Evolutionary conservation across 2,113 vertebrate species (phyloP).

Genomic region (Spermophilus dauricus): DNA sequence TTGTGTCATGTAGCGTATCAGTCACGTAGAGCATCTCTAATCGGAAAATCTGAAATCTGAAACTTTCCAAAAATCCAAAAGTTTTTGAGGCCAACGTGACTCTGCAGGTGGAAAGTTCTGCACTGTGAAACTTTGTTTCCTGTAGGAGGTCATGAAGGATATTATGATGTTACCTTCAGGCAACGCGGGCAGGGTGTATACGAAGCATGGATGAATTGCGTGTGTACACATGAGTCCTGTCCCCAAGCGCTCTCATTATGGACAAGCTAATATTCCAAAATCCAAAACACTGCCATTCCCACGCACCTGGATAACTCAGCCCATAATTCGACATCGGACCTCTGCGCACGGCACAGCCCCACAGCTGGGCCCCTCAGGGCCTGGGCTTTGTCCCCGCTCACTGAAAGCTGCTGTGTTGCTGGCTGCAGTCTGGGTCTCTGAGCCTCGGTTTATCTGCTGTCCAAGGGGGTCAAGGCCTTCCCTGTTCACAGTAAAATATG

Average conservation of each 20-base stretch:
- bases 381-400: accelerated
- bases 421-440: neutral
- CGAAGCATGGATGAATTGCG: neutral
- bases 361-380: accelerated
- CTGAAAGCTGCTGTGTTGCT: neutral
- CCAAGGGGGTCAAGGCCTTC: neutral
- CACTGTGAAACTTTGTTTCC: neutral
- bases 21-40: neutral
- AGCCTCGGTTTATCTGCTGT: neutral
- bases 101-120: neutral
- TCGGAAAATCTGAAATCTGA: neutral
- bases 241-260: neutral
- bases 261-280: neutral
- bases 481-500: accelerated
- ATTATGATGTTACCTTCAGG: neutral
- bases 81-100: neutral
- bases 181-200: too few species aligned
- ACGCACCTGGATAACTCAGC: neutral
- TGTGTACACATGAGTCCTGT: neutral
- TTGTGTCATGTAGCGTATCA: neutral
- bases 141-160: neutral
- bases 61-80: neutral
- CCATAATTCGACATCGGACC: too few species aligned
- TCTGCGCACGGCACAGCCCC: accelerated
- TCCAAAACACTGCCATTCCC: neutral